Evolutionary conservation across 2,113 vertebrate genomes (phyloP).

Genomic region (Cyanoliseus patagonus): DNA sequence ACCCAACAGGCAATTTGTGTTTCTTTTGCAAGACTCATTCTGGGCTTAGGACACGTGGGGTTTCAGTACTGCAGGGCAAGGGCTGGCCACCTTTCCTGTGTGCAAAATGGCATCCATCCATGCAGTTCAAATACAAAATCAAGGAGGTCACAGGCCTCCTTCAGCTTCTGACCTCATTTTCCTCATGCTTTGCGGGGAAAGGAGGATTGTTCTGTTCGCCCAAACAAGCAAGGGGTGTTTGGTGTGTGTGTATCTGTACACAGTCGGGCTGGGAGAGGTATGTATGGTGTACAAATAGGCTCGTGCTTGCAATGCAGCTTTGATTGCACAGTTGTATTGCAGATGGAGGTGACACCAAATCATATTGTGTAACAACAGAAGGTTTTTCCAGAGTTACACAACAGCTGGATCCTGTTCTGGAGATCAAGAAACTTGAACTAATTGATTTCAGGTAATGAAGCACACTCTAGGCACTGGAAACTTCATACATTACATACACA

Average conservation of each 20-base stretch:
- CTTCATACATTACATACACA: not conserved
- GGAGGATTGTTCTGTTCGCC: not conserved
- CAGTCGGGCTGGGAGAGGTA: not conserved
- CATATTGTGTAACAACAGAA: not conserved
- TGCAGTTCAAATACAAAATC: not conserved
- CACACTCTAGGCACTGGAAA: not conserved
- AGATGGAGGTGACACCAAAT: not conserved
- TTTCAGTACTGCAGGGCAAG: not conserved
- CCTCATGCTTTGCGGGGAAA: fast-evolving
- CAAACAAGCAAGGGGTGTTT: not conserved
- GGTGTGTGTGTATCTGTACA: not conserved
- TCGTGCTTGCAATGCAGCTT: not conserved
- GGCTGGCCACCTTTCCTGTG: not conserved
- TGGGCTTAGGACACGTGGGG: fast-evolving
- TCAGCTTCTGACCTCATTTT: not conserved
- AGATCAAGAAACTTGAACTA: not conserved
- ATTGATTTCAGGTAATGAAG: not conserved
- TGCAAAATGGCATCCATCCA: fast-evolving
- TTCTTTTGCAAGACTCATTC: not conserved
- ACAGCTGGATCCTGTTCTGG: not conserved
- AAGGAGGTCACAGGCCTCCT: fast-evolving
- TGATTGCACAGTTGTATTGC: not conserved
- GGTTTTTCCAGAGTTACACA: not conserved
- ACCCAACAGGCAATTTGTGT: fast-evolving
- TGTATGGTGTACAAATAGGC: not conserved